These are phyloP conservation scores for Papilio elwesi DNA, from an alignment of 2,888 invertebrate species.

Conservation along the genomic window DNA sequence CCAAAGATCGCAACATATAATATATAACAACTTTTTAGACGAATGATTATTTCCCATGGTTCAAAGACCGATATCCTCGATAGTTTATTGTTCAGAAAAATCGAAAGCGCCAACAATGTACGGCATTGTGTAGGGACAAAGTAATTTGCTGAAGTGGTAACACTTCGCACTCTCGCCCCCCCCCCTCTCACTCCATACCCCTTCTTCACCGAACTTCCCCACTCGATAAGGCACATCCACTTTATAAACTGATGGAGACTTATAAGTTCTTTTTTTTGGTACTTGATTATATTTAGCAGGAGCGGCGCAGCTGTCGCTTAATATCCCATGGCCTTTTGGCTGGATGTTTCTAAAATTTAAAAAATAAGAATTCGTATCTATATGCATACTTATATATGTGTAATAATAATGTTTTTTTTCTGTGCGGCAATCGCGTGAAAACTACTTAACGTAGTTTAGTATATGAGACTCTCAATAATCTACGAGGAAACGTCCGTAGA, in stretches of 20 bases:
- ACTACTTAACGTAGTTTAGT: no score
- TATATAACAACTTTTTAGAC: constrained; percentile 15
- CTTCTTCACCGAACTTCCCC: constrained; percentile 41
- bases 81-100: constrained; percentile 47
- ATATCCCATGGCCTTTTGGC: not conserved
- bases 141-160: constrained; percentile 52
- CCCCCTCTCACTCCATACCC: constrained; percentile 44
- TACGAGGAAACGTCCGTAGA: no score
- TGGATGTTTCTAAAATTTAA: not conserved
- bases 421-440: no score
- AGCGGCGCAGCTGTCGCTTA: constrained; percentile 28
- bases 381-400: no score
- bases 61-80: constrained; percentile 37
- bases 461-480: no score
- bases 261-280: constrained; percentile 39
- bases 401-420: no score
- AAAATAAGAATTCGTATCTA: not conserved
- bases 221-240: constrained; percentile 51
- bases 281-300: constrained; percentile 37
- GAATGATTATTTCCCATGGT: constrained; percentile 32
- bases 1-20: not conserved
- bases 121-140: constrained; percentile 51
- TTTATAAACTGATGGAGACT: constrained; percentile 39
- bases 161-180: constrained; percentile 46
- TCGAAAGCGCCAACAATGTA: constrained; percentile 47